These are phyloP conservation scores for Agapornis roseicollis DNA, from an alignment of 2,113 vertebrate species.

Conservation along the genomic window DNA sequence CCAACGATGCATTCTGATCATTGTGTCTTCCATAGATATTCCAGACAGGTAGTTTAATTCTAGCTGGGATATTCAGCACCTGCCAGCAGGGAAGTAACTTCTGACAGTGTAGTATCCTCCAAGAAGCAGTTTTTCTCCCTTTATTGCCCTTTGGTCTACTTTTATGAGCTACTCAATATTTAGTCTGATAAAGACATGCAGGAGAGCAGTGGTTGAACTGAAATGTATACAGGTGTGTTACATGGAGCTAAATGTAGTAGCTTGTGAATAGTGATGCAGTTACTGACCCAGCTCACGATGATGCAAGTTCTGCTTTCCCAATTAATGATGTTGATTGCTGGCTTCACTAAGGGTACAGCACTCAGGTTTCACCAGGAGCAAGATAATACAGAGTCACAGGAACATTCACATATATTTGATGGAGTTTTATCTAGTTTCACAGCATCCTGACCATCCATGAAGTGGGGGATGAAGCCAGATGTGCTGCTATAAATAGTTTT, in stretches of 20 bases:
- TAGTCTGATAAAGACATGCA: not conserved
- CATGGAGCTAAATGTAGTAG: not conserved
- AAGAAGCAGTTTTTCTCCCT: not conserved
- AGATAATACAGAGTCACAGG: not conserved
- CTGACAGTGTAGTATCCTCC: not conserved
- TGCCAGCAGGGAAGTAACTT: not conserved
- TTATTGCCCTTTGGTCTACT: not conserved
- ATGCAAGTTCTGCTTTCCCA: not conserved
- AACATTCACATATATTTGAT: not conserved
- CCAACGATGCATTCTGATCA: not conserved
- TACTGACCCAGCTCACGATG: not conserved
- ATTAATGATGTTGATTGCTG: not conserved
- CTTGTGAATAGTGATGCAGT: not conserved
- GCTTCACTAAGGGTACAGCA: not conserved
- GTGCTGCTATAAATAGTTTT: not conserved
- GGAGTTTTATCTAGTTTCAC: not conserved
- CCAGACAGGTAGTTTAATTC: not conserved
- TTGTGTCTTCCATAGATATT: not conserved
- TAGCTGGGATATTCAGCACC: not conserved
- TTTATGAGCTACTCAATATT: not conserved
- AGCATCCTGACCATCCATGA: not conserved
- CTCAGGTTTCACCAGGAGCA: not conserved
- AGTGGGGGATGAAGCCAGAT: not conserved
- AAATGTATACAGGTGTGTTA: not conserved
- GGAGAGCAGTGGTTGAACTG: not conserved